phyloP scores from a whole-genome alignment of 2,888 invertebrate genomes.

The Diplolepis rosae region DNA sequence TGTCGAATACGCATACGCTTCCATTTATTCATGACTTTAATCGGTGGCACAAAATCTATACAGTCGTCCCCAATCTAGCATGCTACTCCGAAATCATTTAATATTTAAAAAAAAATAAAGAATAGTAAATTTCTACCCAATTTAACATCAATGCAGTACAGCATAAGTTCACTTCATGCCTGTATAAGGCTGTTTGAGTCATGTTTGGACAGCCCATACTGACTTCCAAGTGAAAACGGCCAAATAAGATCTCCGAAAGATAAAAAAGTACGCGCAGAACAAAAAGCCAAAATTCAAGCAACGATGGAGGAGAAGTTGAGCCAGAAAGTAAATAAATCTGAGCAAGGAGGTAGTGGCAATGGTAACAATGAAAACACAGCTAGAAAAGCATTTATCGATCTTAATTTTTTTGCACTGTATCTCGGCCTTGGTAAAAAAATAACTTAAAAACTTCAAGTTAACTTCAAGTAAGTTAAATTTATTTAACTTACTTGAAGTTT shows the following conservation, averaged over 20 bases:
- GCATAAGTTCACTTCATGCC: slow-evolving; percentile 30
- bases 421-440: background rate
- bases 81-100: too few species aligned
- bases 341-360: slow-evolving; percentile 24
- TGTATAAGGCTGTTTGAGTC: slow-evolving; percentile 26
- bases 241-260: slow-evolving; percentile 19
- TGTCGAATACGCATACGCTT: too few species aligned
- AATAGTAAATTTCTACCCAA: background rate
- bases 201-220: slow-evolving; percentile 23
- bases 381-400: slow-evolving; percentile 22
- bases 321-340: too few species aligned
- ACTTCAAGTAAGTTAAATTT: too few species aligned
- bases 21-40: too few species aligned
- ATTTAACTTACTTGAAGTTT: too few species aligned
- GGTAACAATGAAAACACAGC: slow-evolving; percentile 26
- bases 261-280: slow-evolving; percentile 24
- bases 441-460: too few species aligned
- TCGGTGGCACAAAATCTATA: too few species aligned
- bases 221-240: slow-evolving; percentile 18
- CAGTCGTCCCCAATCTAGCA: too few species aligned
- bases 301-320: too few species aligned
- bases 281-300: too few species aligned
- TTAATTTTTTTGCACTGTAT: background rate
- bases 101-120: too few species aligned
- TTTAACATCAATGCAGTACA: slow-evolving; percentile 24